Conservation (phyloP, 2,888 invertebrate species). For the Eupithecia subfuscata region DNA sequence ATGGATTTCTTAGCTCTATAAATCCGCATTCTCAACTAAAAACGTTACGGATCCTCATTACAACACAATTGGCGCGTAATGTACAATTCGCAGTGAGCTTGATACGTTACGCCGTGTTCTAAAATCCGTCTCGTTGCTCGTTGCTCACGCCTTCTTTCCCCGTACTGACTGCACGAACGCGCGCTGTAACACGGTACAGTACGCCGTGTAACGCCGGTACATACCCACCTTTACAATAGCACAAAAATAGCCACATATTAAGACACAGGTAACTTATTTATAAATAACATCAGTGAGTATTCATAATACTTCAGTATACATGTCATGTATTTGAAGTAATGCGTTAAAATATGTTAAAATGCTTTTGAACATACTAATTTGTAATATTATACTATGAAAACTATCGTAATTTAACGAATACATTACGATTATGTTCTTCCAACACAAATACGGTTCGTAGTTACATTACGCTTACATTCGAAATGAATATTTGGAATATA, state of each 20-base stretch:
- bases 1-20: too few species aligned
- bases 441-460: neutral
- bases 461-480: neutral
- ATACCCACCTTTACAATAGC: neutral
- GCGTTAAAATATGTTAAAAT: neutral
- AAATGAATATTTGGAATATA: slow-evolving; percentile 40
- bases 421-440: neutral
- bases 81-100: too few species aligned
- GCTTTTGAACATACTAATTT: neutral
- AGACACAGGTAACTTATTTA: neutral
- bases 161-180: too few species aligned
- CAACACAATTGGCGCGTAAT: too few species aligned
- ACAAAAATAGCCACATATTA: too few species aligned
- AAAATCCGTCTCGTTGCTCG: too few species aligned
- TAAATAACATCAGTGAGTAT: neutral
- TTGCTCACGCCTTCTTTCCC: too few species aligned
- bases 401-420: neutral
- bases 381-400: neutral
- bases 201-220: too few species aligned
- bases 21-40: too few species aligned
- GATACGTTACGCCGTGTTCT: too few species aligned
- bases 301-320: neutral
- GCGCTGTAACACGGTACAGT: too few species aligned
- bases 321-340: neutral
- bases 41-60: too few species aligned